phyloP scores from a whole-genome alignment of 2,797 vertebrate genomes.

The Gorsachius magnificus region DNA sequence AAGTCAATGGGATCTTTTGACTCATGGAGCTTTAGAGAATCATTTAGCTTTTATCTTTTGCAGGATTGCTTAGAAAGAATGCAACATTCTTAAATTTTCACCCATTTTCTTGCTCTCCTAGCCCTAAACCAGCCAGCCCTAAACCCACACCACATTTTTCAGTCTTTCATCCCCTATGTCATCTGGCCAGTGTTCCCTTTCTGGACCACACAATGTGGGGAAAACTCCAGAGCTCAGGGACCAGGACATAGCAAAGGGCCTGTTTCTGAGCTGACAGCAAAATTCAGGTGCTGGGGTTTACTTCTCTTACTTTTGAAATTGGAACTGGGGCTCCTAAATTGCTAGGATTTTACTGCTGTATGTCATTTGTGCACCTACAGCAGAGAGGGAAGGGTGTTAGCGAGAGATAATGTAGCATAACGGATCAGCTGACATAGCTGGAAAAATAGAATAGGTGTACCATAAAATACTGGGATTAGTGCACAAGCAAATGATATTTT shows the following conservation, averaged over 20 bases:
- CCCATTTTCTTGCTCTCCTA: not conserved
- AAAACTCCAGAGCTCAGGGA: not conserved
- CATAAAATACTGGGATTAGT: not conserved
- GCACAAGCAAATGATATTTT: not conserved
- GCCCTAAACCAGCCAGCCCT: not conserved
- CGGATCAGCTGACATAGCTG: not conserved
- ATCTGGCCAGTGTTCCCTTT: not conserved
- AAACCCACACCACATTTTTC: not conserved
- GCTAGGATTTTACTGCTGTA: not conserved
- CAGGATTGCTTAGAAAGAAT: not conserved
- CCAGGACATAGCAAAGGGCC: not conserved
- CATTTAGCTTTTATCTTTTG: not conserved
- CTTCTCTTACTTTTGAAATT: not conserved
- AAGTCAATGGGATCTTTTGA: not conserved
- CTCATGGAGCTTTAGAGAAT: not conserved
- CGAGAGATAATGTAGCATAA: not conserved
- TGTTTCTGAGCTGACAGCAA: not conserved
- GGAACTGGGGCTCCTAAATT: not conserved
- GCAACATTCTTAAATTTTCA: not conserved
- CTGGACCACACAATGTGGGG: not conserved
- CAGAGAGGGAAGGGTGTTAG: not conserved
- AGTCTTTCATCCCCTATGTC: not conserved
- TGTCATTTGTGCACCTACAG: not conserved
- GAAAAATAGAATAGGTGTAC: not conserved
- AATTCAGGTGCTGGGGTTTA: not conserved